phyloP scores from a whole-genome alignment of 2,113 vertebrate genomes.

The Macrotis lagotis region DNA sequence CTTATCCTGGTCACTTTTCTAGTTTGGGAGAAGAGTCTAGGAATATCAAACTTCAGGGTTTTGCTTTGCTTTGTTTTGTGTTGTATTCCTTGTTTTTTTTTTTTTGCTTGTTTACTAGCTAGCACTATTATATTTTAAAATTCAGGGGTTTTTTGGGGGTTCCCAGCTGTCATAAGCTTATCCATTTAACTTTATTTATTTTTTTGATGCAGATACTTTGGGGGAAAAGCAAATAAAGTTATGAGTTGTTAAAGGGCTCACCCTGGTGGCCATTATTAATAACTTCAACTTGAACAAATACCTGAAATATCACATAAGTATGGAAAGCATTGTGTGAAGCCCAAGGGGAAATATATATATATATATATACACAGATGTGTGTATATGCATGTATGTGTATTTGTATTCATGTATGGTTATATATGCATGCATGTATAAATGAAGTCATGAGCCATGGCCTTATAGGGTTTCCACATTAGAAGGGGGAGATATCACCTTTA shows the following conservation, averaged over 20 bases:
- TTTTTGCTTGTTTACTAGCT: background rate
- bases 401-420: too few species aligned
- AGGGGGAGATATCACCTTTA: background rate
- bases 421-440: background rate
- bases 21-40: background rate
- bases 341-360: background rate
- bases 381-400: too few species aligned
- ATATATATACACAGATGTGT: background rate
- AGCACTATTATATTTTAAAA: background rate
- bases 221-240: background rate
- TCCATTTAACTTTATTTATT: background rate
- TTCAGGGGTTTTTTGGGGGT: background rate
- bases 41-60: background rate
- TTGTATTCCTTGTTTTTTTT: background rate
- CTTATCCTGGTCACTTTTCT: background rate
- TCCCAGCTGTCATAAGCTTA: background rate
- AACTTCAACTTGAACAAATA: background rate
- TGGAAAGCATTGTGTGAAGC: background rate
- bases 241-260: slow-evolving; percentile 38
- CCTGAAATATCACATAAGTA: background rate
- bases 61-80: background rate
- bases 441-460: background rate
- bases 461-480: background rate
- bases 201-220: background rate
- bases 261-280: slow-evolving; percentile 52